These are phyloP conservation scores for Thelaira solivaga DNA, from an alignment of 2,888 invertebrate genomes.

Conservation along the genomic window DNA sequence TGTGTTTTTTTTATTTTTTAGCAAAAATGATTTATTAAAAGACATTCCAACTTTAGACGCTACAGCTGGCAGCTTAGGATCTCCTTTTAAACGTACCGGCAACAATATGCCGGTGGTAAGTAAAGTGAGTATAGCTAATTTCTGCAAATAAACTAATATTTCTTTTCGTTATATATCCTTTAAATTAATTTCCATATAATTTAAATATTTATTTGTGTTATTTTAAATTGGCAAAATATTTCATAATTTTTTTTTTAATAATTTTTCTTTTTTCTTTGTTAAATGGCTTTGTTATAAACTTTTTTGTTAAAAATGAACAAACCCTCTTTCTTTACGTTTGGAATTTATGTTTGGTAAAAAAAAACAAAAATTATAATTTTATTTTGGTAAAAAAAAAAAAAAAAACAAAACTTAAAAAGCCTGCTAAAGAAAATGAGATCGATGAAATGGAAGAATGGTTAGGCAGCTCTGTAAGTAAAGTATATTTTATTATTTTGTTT, in stretches of 20 bases:
- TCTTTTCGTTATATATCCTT: conserved; percentile 50
- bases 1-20: conserved; percentile 50
- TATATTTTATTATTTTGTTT: conserved; percentile 46
- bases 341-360: conserved; percentile 68
- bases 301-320: conserved; percentile 47
- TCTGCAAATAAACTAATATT: conserved; percentile 67
- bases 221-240: conserved; percentile 61
- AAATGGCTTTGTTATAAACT: conserved; percentile 68
- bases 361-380: conserved; percentile 59
- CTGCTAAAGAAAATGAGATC: conserved; percentile 88
- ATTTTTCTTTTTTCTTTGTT: conserved; percentile 68
- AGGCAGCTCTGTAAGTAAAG: conserved; percentile 81
- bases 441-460: conserved; percentile 98
- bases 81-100: conserved; percentile 70
- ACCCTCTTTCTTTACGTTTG: conserved; percentile 45
- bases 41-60: conserved; percentile 79
- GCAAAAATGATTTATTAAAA: conserved; percentile 79
- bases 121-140: conserved; percentile 74
- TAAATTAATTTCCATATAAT: conserved; percentile 33
- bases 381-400: conserved; percentile 64
- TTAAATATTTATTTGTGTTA: conserved; percentile 33
- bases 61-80: conserved; percentile 72
- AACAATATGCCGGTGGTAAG: conserved; percentile 74
- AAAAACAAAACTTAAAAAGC: conserved; percentile 79
- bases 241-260: conserved; percentile 63